phyloP scores from a whole-genome alignment of 2,797 vertebrate species.

The Poeciliopsis paucimaculata region DNA sequence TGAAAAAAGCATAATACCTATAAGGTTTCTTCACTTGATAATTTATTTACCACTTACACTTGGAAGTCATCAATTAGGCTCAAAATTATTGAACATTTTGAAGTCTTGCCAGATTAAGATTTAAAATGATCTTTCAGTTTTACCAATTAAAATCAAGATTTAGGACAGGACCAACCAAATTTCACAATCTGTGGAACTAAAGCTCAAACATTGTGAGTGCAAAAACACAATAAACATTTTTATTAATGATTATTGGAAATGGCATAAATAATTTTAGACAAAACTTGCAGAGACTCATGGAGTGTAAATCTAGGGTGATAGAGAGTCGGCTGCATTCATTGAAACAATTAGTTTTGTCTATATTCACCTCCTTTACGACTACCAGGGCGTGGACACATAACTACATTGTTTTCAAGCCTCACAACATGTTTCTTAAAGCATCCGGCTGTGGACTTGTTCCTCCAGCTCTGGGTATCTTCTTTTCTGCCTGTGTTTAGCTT shows the following conservation, averaged over 20 bases:
- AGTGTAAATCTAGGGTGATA: no score
- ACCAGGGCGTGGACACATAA: no score
- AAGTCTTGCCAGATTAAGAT: neutral
- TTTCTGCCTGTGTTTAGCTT: no score
- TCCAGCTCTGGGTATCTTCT: no score
- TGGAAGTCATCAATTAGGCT: neutral
- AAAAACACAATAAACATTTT: neutral
- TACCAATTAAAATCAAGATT: neutral
- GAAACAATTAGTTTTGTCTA: no score
- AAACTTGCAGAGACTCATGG: no score
- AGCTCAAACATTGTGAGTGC: neutral
- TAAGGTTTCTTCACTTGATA: neutral
- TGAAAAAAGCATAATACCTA: neutral
- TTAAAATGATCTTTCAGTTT: neutral
- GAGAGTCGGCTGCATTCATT: no score
- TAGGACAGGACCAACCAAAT: neutral
- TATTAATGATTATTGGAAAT: neutral
- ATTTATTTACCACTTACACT: neutral
- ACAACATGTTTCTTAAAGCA: no score
- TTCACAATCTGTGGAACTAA: neutral
- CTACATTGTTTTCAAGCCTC: no score
- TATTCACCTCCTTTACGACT: no score
- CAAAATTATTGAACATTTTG: neutral
- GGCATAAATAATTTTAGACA: neutral
- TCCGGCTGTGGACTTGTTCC: no score